Conservation (phyloP, 2,113 vertebrate species). For the Synchiropus splendidus region DNA sequence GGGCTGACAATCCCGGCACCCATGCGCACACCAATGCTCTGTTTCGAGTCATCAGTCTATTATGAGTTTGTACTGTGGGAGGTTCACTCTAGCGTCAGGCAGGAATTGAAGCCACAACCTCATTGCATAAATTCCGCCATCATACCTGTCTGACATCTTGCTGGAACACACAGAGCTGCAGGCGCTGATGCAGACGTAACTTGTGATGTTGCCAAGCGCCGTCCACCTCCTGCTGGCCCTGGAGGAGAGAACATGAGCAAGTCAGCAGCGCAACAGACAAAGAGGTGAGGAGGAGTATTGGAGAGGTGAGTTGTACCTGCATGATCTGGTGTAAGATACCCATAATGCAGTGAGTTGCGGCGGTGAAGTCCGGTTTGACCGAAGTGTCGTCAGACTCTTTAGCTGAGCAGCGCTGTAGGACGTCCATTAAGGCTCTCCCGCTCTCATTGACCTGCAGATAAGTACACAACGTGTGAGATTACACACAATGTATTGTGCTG, state of each 20-base stretch:
- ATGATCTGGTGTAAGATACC: conserved; percentile 85
- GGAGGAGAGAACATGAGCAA: background rate
- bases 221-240: conserved; percentile 80
- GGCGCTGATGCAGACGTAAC: conserved; percentile 90
- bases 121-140: conserved; percentile 1
- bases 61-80: too few relatives aligned
- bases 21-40: too few relatives aligned
- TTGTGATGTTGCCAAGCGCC: conserved; percentile 93
- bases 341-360: conserved; percentile 79
- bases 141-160: conserved; percentile 94
- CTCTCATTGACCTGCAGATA: conserved; percentile 63
- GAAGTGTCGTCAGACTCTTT: conserved; percentile 19
- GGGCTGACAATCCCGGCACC: background rate
- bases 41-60: too few relatives aligned
- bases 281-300: background rate
- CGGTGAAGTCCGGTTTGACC: conserved; percentile 38
- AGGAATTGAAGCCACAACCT: background rate
- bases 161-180: conserved; percentile 96
- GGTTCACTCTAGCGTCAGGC: background rate
- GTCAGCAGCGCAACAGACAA: background rate
- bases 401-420: conserved; percentile 49
- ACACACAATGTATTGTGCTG: conserved; percentile 1
- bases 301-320: conserved; percentile 33
- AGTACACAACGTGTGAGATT: too few relatives aligned
- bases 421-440: conserved; percentile 63